These are phyloP conservation scores for Strigamia transsilvanica DNA, from an alignment of 2,888 invertebrate genomes.

Conservation along the genomic window DNA sequence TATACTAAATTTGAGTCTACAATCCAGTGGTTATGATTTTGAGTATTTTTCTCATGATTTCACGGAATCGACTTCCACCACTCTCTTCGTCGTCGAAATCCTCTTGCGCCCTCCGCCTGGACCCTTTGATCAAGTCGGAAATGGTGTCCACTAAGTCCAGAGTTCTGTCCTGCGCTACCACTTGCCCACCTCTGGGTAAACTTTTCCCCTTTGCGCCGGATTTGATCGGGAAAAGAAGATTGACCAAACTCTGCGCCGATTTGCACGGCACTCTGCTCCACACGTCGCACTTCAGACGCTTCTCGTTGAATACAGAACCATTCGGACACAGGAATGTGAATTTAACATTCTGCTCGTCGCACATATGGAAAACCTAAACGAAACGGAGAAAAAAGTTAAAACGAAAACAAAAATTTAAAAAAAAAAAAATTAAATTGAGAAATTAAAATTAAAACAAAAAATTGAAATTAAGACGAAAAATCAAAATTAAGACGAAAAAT, in stretches of 20 bases:
- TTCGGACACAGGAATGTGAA: slow-evolving; percentile 51
- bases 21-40: slow-evolving; percentile 50
- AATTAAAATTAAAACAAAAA: too few species aligned
- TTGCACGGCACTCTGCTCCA: slow-evolving; percentile 51
- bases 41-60: slow-evolving; percentile 31
- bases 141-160: slow-evolving; percentile 52
- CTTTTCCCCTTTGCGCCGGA: slow-evolving; percentile 1
- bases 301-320: slow-evolving; percentile 51
- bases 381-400: too few species aligned
- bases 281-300: slow-evolving; percentile 43
- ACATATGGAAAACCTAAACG: slow-evolving; percentile 50
- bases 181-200: not conserved
- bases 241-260: not conserved
- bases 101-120: slow-evolving; percentile 32
- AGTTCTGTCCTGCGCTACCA: slow-evolving; percentile 48
- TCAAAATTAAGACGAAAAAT: too few species aligned
- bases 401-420: too few species aligned
- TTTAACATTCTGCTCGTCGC: slow-evolving; percentile 29
- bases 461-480: too few species aligned
- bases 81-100: slow-evolving; percentile 2
- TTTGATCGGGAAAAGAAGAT: not conserved
- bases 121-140: slow-evolving; percentile 29
- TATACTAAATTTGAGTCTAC: not conserved
- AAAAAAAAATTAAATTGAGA: too few species aligned
- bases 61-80: slow-evolving; percentile 42